Conservation (phyloP, 92 coral and sea anemone genomes). For the Palythoa caribaeorum region DNA sequence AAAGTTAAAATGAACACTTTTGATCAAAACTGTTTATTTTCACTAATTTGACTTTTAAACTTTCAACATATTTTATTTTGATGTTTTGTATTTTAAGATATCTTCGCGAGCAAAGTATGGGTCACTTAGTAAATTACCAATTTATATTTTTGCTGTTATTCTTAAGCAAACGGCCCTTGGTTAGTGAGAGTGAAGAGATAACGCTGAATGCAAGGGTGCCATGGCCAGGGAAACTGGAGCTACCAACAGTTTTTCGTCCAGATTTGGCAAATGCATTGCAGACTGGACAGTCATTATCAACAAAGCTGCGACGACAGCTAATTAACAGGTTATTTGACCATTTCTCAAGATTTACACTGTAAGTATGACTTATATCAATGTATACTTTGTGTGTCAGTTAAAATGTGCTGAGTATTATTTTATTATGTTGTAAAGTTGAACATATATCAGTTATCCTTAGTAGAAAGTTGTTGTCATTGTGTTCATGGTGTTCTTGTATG, state of each 20-base stretch:
- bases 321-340: constrained; percentile 52
- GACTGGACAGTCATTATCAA: constrained; percentile 20
- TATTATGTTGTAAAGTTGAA: not conserved
- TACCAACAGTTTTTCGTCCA: constrained; percentile 57
- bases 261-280: constrained; percentile 35
- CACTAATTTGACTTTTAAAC: too few species aligned
- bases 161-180: constrained; percentile 1
- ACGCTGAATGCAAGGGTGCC: constrained; percentile 66
- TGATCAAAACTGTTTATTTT: too few species aligned
- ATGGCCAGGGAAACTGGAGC: constrained; percentile 57
- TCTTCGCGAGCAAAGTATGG: too few species aligned
- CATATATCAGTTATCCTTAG: not conserved
- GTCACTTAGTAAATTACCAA: too few species aligned
- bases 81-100: too few species aligned
- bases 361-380: constrained; percentile 37
- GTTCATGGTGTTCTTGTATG: too few species aligned
- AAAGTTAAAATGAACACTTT: too few species aligned
- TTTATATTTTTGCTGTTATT: not conserved
- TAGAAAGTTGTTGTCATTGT: not conserved
- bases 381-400: not conserved
- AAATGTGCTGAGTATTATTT: not conserved
- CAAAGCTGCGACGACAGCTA: constrained; percentile 56
- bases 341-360: constrained; percentile 72
- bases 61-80: too few species aligned
- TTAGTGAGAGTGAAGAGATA: not conserved